phyloP scores from a whole-genome alignment of 2,888 invertebrate genomes.

The Cryptocephalus primarius region DNA sequence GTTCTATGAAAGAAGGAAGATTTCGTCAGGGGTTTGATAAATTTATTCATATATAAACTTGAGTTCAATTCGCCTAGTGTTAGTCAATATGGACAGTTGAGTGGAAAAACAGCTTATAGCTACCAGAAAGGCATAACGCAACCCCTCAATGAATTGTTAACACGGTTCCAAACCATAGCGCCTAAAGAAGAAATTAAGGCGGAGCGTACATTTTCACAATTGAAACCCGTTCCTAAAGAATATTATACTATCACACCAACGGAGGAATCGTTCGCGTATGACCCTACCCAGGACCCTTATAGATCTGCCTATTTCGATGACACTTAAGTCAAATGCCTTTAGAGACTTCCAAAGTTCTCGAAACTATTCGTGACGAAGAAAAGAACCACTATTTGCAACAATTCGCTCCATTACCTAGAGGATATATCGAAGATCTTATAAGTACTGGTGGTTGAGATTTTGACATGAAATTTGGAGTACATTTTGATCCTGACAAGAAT shows the following conservation, averaged over 20 bases:
- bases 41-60: constrained; percentile 2
- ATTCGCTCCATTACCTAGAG: too few species aligned
- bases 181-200: not conserved
- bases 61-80: not conserved
- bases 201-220: too few species aligned
- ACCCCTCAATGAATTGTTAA: constrained; percentile 3
- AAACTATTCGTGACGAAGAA: too few species aligned
- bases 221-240: not conserved
- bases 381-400: too few species aligned
- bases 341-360: too few species aligned
- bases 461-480: too few species aligned
- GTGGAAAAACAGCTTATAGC: constrained; percentile 3
- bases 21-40: constrained; percentile 3
- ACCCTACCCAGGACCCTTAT: not conserved
- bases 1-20: not conserved
- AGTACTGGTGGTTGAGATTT: too few species aligned
- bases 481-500: too few species aligned
- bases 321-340: not conserved
- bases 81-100: constrained; percentile 3
- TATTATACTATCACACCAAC: not conserved
- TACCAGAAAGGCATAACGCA: constrained; percentile 4
- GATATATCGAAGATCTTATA: too few species aligned
- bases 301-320: too few species aligned
- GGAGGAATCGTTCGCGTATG: not conserved
- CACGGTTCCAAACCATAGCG: too few species aligned